phyloP scores from a whole-genome alignment of 2,888 invertebrate species.

The Heliconius aoede region DNA sequence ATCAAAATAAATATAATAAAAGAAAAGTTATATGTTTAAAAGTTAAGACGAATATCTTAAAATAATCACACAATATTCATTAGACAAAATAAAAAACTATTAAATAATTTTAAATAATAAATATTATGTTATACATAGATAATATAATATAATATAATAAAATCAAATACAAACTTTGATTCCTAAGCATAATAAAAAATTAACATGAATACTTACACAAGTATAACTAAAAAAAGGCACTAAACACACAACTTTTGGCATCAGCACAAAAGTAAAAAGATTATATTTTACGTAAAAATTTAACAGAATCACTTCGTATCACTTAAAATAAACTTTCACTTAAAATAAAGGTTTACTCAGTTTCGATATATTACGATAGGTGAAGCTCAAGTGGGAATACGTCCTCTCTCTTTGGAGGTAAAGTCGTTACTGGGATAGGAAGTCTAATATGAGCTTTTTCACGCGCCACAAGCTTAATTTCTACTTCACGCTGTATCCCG shows the following conservation, averaged over 20 bases:
- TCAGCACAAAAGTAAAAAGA: neutral
- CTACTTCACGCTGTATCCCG: too few species aligned
- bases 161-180: neutral
- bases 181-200: neutral
- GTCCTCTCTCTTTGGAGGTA: constrained; percentile 15
- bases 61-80: neutral
- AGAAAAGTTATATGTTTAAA: neutral
- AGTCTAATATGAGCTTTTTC: constrained; percentile 1
- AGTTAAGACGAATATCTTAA: neutral
- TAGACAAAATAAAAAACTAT: too few species aligned
- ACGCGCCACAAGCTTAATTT: neutral
- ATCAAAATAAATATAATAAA: too few species aligned
- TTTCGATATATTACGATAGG: constrained; percentile 3
- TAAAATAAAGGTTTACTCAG: neutral
- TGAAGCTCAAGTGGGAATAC: constrained; percentile 1
- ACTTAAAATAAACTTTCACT: constrained; percentile 17
- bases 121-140: neutral
- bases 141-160: neutral
- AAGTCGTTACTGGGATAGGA: constrained; percentile 29
- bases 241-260: neutral
- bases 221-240: constrained; percentile 6
- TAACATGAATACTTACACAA: constrained; percentile 13
- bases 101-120: neutral
- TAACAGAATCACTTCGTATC: neutral
- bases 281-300: neutral